Conservation (phyloP, 2,888 invertebrate species). For the Lasioglossum oenotherae region DNA sequence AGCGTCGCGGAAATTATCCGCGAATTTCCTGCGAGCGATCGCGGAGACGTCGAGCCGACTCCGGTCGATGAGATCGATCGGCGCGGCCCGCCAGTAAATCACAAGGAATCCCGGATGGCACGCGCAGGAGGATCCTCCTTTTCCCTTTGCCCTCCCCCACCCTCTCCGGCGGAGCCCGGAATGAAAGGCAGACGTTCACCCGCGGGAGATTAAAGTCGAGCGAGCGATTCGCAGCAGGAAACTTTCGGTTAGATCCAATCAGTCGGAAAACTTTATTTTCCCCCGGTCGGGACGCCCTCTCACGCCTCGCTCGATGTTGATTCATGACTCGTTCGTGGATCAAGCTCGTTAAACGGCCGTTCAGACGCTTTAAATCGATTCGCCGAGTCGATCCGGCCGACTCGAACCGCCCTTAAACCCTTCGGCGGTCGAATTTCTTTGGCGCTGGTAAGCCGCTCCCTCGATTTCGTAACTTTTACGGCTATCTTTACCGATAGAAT, state of each 20-base stretch:
- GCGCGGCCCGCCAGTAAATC: conserved; percentile 35
- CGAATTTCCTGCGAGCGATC: conserved; percentile 12
- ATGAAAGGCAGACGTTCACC: conserved; percentile 30
- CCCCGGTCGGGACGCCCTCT: background rate
- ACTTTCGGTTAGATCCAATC: conserved; percentile 55
- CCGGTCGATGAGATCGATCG: conserved; percentile 29
- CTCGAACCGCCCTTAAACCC: background rate
- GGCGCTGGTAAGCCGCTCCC: background rate
- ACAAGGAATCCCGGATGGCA: conserved; percentile 28
- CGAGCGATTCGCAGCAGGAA: conserved; percentile 29
- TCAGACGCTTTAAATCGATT: conserved; percentile 21
- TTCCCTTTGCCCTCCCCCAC: background rate
- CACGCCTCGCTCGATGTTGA: conserved; percentile 36
- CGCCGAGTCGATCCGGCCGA: background rate
- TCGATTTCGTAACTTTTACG: background rate
- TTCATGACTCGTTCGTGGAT: conserved; percentile 40
- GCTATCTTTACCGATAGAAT: background rate
- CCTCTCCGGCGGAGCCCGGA: background rate
- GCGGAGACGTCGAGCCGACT: background rate
- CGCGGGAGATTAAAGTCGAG: conserved; percentile 56
- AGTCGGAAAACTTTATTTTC: conserved; percentile 58
- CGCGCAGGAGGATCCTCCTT: conserved; percentile 20
- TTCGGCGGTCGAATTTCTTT: background rate
- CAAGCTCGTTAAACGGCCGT: conserved; percentile 30
- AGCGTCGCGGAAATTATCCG: conserved; percentile 12